These are phyloP conservation scores for Idaea aversata DNA, from an alignment of 2,888 invertebrate genomes.

Conservation along the genomic window DNA sequence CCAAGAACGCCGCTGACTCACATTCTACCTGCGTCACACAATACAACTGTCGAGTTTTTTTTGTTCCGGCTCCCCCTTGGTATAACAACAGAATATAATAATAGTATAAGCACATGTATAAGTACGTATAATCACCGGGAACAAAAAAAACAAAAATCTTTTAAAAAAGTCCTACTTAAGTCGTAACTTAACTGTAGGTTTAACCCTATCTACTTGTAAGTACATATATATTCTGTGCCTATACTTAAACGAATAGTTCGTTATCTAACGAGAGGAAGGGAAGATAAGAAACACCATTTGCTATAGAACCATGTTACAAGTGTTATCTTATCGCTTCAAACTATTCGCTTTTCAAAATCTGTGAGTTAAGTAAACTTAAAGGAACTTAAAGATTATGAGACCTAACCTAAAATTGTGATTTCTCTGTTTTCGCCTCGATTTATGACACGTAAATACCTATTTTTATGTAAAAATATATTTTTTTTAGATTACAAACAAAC, in stretches of 20 bases:
- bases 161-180: background rate
- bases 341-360: background rate
- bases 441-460: too few species aligned
- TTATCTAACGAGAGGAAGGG: background rate
- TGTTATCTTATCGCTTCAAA: background rate
- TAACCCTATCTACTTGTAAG: background rate
- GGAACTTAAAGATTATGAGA: too few species aligned
- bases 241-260: background rate
- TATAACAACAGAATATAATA: background rate
- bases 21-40: background rate
- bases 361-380: background rate
- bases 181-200: background rate
- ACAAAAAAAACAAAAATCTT: too few species aligned
- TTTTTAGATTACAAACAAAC: too few species aligned
- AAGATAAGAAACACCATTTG: background rate
- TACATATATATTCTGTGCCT: too few species aligned
- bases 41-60: background rate
- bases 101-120: too few species aligned
- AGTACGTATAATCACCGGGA: too few species aligned
- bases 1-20: constrained; percentile 4
- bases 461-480: too few species aligned
- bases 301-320: background rate
- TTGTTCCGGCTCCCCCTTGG: background rate
- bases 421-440: too few species aligned
- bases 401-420: background rate